Percentiles rank a stretch among this genome's conserved stretches.
Evolutionary conservation across 53 echinoderm and acorn worm species (phyloP).

Genomic region (Paracentrotus lividus): DNA sequence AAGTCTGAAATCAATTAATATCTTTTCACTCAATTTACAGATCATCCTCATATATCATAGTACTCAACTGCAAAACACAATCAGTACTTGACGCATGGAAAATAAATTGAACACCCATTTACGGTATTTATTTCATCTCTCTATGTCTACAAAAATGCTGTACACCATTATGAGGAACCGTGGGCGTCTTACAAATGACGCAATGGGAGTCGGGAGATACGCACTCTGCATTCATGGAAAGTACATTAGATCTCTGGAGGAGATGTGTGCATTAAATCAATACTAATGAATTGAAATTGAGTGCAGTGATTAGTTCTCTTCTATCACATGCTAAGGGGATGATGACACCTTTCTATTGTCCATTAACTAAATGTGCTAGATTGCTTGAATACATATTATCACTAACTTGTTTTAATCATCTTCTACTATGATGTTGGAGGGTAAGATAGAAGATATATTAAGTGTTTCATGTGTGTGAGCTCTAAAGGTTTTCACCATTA

Average conservation of each 20-base stretch:
- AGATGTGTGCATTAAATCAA: constrained; percentile 26
- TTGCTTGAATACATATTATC: constrained; percentile 17
- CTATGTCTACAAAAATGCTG: neutral
- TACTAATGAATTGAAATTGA: constrained; percentile 46
- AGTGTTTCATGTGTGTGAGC: too few species aligned
- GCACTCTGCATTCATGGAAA: constrained; percentile 34
- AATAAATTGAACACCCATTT: constrained; percentile 10
- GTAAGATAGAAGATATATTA: neutral
- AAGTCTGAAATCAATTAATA: neutral
- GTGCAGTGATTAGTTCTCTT: neutral
- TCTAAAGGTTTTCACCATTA: too few species aligned
- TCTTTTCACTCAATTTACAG: neutral
- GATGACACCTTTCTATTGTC: constrained; percentile 17
- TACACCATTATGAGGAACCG: neutral
- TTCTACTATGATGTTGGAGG: neutral
- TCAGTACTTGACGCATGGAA: neutral
- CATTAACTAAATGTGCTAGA: constrained; percentile 36
- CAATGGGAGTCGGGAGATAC: neutral
- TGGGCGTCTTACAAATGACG: constrained; percentile 15
- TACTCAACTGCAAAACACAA: neutral
- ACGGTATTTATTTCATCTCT: neutral
- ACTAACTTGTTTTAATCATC: neutral
- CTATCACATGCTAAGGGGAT: constrained; percentile 15
- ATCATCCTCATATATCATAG: neutral
- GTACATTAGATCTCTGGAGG: neutral